Conservation (phyloP, 2,113 vertebrate genomes). For the Tapirus terrestris region DNA sequence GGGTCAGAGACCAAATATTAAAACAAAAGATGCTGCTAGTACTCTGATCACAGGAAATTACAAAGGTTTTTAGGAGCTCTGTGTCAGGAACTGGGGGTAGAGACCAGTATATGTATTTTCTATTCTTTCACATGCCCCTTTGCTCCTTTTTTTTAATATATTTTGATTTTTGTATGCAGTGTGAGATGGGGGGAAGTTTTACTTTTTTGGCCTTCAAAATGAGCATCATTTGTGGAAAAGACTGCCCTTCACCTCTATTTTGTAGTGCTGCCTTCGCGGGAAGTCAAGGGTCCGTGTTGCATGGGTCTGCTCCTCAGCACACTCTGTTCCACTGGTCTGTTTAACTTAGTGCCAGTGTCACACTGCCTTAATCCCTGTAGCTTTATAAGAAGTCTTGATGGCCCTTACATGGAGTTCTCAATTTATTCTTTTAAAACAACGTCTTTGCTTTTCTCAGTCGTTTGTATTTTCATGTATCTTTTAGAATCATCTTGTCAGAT, state of each 20-base stretch:
- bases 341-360: too few species aligned
- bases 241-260: background rate
- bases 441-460: background rate
- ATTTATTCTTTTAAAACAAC: too few species aligned
- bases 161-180: background rate
- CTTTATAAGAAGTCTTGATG: background rate
- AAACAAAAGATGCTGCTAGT: background rate
- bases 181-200: background rate
- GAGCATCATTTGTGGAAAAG: background rate
- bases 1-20: background rate
- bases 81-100: background rate
- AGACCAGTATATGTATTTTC: background rate
- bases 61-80: background rate
- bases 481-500: background rate
- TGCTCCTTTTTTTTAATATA: background rate
- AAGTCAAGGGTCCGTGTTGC: background rate
- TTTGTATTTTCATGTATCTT: background rate
- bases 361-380: background rate
- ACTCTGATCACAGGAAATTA: background rate
- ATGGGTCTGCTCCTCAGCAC: too few species aligned
- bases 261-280: too few species aligned
- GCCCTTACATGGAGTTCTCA: background rate
- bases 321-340: fast-evolving
- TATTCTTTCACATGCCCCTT: background rate
- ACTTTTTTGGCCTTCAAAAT: background rate